Conservation (phyloP, 2,797 vertebrate species). For the Lacerta bilineata region DNA sequence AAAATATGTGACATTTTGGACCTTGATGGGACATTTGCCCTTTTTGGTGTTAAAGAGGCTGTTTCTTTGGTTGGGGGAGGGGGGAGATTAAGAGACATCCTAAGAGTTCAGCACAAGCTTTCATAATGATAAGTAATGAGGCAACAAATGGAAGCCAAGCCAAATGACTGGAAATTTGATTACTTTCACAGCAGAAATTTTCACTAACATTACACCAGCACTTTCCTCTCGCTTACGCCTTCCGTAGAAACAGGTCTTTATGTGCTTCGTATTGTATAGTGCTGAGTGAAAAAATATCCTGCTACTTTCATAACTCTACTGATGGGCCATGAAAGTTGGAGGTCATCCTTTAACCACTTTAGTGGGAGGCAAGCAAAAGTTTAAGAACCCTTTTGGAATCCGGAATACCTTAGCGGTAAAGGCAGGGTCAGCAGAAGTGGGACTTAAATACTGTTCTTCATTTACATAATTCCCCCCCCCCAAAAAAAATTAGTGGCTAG, state of each 20-base stretch:
- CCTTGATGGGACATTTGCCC: not conserved
- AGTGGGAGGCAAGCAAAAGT: not conserved
- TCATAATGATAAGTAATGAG: slow-evolving; percentile 24
- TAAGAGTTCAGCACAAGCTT: slow-evolving; percentile 22
- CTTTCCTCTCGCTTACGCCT: not conserved
- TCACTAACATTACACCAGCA: not conserved
- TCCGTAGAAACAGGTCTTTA: not conserved
- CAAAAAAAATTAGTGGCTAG: no score
- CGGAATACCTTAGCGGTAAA: not conserved
- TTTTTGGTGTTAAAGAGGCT: slow-evolving; percentile 20
- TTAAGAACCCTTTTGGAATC: not conserved
- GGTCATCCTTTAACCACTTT: not conserved
- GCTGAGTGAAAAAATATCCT: not conserved
- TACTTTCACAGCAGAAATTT: slow-evolving; percentile 21
- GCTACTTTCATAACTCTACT: not conserved
- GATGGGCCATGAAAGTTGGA: not conserved
- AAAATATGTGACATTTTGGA: slow-evolving; percentile 44
- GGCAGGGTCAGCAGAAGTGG: no score
- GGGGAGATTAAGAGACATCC: not conserved
- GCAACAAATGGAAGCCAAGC: slow-evolving; percentile 17
- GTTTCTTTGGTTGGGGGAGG: not conserved
- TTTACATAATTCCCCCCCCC: not conserved
- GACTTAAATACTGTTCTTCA: not conserved
- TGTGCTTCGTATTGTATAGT: not conserved
- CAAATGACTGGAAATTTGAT: not conserved